A percentile compares a stretch with the other conserved stretches of the same genome.
Conservation (phyloP, 2,113 vertebrate species). For the Phycodurus eques region DNA sequence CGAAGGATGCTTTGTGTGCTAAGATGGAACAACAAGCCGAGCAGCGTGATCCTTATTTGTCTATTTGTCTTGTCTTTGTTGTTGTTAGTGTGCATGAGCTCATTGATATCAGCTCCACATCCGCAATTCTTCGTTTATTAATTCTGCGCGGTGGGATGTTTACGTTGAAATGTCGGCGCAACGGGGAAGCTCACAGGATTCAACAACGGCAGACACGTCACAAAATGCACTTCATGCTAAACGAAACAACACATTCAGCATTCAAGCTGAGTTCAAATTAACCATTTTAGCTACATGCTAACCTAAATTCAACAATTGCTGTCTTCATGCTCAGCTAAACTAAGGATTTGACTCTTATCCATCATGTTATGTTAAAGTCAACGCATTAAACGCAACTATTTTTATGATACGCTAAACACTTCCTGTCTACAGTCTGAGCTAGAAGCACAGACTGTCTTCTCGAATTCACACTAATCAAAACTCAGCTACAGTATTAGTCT, state of each 20-base stretch:
- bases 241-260: not conserved
- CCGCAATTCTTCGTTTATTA: not conserved
- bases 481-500: too few relatives aligned
- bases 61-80: slow-evolving; percentile 2
- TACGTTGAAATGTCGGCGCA: not conserved
- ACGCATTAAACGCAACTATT: too few relatives aligned
- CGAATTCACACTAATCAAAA: too few relatives aligned
- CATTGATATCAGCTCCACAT: not conserved
- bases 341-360: too few relatives aligned
- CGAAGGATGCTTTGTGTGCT: not conserved
- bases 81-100: not conserved
- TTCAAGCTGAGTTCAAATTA: not conserved
- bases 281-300: too few relatives aligned
- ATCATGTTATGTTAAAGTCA: too few relatives aligned
- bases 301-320: too few relatives aligned
- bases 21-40: not conserved
- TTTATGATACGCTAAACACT: too few relatives aligned
- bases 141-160: not conserved
- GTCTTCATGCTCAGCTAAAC: too few relatives aligned
- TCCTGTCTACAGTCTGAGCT: too few relatives aligned
- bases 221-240: not conserved
- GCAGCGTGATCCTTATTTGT: not conserved
- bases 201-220: not conserved
- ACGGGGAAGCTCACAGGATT: not conserved
- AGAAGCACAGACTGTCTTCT: too few relatives aligned